Conservation (phyloP, 92 coral and sea anemone species). For the Bergia puertoricense region DNA sequence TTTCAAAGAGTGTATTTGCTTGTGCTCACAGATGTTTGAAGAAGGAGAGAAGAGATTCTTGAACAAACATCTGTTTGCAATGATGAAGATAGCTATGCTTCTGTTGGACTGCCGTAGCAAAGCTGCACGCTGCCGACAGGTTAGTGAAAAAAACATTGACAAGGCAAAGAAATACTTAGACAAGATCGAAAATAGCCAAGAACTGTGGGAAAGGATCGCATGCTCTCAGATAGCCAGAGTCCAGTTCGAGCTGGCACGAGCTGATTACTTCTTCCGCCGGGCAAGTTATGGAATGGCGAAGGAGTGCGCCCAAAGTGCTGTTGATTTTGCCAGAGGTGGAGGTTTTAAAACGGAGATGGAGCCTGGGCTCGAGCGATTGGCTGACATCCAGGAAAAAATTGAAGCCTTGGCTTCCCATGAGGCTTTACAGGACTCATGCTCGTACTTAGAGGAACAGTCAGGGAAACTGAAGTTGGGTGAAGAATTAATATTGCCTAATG, state of each 20-base stretch:
- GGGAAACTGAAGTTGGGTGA: not conserved
- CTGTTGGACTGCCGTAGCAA: constrained; percentile 18
- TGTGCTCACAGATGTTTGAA: constrained; percentile 14
- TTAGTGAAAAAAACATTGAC: not conserved
- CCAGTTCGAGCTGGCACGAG: constrained; percentile 20
- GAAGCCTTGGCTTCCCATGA: not conserved
- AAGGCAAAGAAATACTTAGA: constrained; percentile 22
- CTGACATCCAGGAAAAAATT: constrained; percentile 18
- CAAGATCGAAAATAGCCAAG: not conserved
- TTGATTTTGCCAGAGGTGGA: not conserved
- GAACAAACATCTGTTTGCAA: constrained; percentile 26
- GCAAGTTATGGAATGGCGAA: constrained; percentile 17
- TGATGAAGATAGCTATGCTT: constrained; percentile 30
- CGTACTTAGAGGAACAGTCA: not conserved
- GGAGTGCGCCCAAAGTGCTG: not conserved
- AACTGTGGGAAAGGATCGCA: constrained; percentile 28
- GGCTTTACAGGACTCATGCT: not conserved
- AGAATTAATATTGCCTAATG: not conserved
- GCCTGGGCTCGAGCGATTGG: constrained; percentile 17
- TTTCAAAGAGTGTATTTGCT: not conserved
- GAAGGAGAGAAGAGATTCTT: constrained; percentile 9
- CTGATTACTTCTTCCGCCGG: constrained; percentile 40
- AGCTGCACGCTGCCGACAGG: constrained; percentile 4
- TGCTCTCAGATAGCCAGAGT: constrained; percentile 9
- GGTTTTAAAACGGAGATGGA: constrained; percentile 28